Base-by-base conservation (phyloP, 2,113 vertebrate species). In the Gasterosteus nipponicus region DNA sequence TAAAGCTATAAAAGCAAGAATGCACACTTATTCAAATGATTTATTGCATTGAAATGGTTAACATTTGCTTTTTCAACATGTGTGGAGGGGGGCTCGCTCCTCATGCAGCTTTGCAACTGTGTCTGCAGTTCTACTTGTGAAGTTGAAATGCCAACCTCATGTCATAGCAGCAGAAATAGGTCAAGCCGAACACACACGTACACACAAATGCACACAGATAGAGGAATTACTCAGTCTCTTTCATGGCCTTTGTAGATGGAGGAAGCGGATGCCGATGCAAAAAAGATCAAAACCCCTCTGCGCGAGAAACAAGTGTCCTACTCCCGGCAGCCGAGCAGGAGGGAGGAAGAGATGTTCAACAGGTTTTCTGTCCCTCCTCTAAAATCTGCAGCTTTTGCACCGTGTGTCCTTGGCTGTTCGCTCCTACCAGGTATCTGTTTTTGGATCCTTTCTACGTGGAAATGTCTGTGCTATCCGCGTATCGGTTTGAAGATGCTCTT, bases 161-260 rank as follows among this genome's bases (percentile, higher is more conserved):
- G 89, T 92, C 88, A 90, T 71, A 35, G 67, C 66, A 54, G 81
- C 77, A 79, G 87, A 92, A 93, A 89, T 89, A 89, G 90, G 92
- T 90, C 86, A 90, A 79, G 53, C 72, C 75, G 41, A 59, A 75
- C 59, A 80, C 57, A 70, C 75, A 56, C 54, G 67, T 47, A 42
- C 63, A 66, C 51, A 70, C 35, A 57, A 16, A 33, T 58, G 72
- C 65, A 65, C 81, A 84, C 75, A 82, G 63, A 85, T 54, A 86
- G 76, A 86, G 76, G 86, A 89, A 92, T 94, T 88, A 94, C 92
- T 81, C 83, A 94, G 93, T 95, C 92, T 67, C 83, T 94, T 94
- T 95, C 80, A 94, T 90, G 91, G 94, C 87, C 89, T 90, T 90
- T 92, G 87, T 92, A 97, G 96, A 95, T 95, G 93, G 94, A 94